Evolutionary conservation across 2,888 invertebrate genomes (phyloP), one percentile per base, ranked within the genome.

Genomic region (Pachymerium ferrugineum): DNA sequence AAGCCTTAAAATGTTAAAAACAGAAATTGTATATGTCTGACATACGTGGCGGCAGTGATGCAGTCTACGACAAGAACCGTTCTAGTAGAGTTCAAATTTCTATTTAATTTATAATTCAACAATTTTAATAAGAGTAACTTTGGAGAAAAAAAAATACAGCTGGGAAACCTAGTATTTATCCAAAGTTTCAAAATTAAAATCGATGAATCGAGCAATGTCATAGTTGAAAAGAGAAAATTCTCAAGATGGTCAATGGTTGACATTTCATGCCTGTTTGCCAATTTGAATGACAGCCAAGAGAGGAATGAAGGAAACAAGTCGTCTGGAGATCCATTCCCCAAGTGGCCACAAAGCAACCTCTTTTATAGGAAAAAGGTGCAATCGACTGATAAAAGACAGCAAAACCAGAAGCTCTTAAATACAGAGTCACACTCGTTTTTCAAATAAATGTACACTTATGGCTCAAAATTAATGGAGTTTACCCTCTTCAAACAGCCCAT

Each of bases 201-300:
- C 47, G 47, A 54, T 54, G 19, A 54, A 54, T 54, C 22, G 1
- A 2, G 5, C 47, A 54, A n/a, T 19, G 47, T 54, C 47, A 54
- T 54, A 54, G 3, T 54, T 16, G 47, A 10, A 38, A 1, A 14
- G 4, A n/a, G n/a, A 38, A 10, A 38, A 38, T 38, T 38, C 4
- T 54, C 47, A 16, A 1, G 47, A 54, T 19, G 47, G 47, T 22
- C 47, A 54, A 54, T 54, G 47, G 47, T 54, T 54, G 47, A 54
- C 47, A 54, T 54, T 54, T 54, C 47, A 54, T 54, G 47, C 19
- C 19, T 54, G 47, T 54, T 54, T 54, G 47, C 47, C 16, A 54
- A 54, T 54, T 54, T 54, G 47, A 54, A 54, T 54, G 47, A 54
- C 47, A 54, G 47, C 47, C 47, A 54, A 54, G 47, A 54, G 47